Evolutionary conservation across 1,140 invertebrate genomes (phyloP).

Genomic region (Pseudomyrmex gracilis): DNA sequence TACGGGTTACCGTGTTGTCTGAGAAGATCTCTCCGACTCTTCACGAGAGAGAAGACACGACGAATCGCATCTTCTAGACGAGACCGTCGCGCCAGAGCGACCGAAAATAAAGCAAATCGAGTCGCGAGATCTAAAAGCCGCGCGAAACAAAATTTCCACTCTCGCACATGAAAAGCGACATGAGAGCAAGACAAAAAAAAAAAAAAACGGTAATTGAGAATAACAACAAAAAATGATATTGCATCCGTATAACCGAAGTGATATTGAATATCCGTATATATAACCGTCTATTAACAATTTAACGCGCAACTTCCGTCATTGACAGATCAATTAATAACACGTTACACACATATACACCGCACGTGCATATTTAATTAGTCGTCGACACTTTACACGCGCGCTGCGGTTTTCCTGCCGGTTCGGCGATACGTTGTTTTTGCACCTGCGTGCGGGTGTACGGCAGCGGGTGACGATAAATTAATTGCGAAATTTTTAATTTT

Average conservation of each 20-base stretch:
- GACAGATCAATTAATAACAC: conserved; percentile 29
- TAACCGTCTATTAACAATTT: neutral
- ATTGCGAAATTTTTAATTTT: too few species aligned
- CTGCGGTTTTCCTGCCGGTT: conserved; percentile 34
- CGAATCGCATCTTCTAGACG: neutral
- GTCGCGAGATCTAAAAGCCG: too few species aligned
- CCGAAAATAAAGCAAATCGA: neutral
- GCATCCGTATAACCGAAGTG: too few species aligned
- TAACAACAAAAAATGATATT: too few species aligned
- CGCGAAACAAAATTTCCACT: neutral
- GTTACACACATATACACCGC: conserved; percentile 43
- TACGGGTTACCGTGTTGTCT: too few species aligned
- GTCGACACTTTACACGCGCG: conserved; percentile 43
- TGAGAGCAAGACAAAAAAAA: too few species aligned
- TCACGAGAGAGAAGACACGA: neutral
- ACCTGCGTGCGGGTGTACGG: too few species aligned
- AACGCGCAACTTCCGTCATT: conserved; percentile 22
- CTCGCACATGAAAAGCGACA: too few species aligned
- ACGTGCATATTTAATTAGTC: conserved; percentile 52
- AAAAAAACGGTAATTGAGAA: too few species aligned
- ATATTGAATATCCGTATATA: too few species aligned
- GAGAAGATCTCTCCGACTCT: neutral
- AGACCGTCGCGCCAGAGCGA: neutral
- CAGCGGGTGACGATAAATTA: too few species aligned
- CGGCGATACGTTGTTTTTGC: conserved; percentile 22